phyloP scores from a whole-genome alignment of 2,888 invertebrate species.

The Agrilus mali region DNA sequence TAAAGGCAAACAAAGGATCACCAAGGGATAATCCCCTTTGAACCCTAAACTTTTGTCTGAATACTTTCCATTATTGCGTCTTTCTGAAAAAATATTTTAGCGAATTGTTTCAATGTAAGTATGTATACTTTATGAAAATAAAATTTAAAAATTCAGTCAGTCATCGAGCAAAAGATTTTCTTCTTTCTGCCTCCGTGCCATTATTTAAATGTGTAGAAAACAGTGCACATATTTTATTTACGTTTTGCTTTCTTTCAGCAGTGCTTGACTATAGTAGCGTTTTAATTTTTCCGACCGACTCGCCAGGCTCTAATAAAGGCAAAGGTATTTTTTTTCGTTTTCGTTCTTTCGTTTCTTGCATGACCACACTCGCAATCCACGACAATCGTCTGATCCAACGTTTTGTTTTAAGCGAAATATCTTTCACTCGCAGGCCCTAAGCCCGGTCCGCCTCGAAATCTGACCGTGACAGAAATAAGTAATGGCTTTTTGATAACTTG shows the following conservation, averaged over 20 bases:
- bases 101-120: no score
- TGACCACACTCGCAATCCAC: background rate
- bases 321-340: conserved; percentile 45
- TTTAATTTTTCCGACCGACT: conserved; percentile 64
- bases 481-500: conserved; percentile 86
- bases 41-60: no score
- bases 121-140: no score
- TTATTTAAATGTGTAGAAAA: no score
- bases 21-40: no score
- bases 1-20: no score
- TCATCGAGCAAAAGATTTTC: no score
- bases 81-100: no score
- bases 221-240: no score
- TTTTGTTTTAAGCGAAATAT: conserved; percentile 5
- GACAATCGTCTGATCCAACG: background rate
- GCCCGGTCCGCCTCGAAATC: conserved; percentile 81
- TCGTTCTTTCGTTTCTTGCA: conserved; percentile 5
- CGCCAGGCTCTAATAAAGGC: conserved; percentile 54
- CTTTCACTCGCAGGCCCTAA: conserved; percentile 58
- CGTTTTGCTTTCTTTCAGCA: conserved; percentile 45
- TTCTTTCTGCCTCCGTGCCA: no score
- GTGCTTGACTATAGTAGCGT: conserved; percentile 55
- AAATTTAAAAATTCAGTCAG: no score
- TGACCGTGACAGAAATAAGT: conserved; percentile 78
- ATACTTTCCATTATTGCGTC: no score